Base-by-base conservation (phyloP, 1,140 invertebrate species). In the Muscidifurax raptorellus region DNA sequence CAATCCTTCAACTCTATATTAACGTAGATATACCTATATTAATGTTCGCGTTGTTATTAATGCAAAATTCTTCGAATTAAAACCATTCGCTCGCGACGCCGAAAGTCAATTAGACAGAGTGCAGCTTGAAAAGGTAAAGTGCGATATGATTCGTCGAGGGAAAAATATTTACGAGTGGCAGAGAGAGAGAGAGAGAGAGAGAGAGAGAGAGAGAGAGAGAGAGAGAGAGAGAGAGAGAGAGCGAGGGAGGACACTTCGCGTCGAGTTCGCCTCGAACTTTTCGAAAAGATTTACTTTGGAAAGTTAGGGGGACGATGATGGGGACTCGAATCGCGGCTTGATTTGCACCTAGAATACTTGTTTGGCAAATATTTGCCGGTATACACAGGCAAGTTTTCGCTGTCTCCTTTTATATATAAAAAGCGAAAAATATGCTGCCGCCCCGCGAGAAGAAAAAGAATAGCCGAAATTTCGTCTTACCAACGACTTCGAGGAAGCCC, bases 401-500 rank as follows among this genome's bases (percentile, higher is more conserved):
- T 18, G 18, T 15, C 15, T 30, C 30, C 30, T 12, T 44, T 67
- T 67, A 36, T 52, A 32, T 72, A 81, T 27, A 71, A 81, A 81
- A 81, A 81, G 18, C 52, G 13, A 82, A 44, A 82, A 75, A 75
- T 75, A n/a, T n/a, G n/a, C n/a, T n/a, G n/a, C n/a, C n/a, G n/a
- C n/a, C n/a, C n/a, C n/a, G n/a, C n/a, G n/a, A n/a, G n/a, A n/a
- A n/a, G n/a, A n/a, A n/a, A n/a, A n/a, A n/a, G n/a, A n/a, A n/a
- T n/a, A n/a, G n/a, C n/a, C n/a, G n/a, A n/a, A n/a, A n/a, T n/a
- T n/a, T 7, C 10, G 5, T 66, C 89, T 94, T 92, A 95, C 94
- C 94, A 74, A 95, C 94, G 71, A 95, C 93, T 90, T 94, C 93
- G 74, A 95, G 90, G 86, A 94, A 95, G 36, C 94, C 94, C 36